Evolutionary conservation across 35 echinoderm and acorn worm species (phyloP).

Genomic region (Diadema setosum): DNA sequence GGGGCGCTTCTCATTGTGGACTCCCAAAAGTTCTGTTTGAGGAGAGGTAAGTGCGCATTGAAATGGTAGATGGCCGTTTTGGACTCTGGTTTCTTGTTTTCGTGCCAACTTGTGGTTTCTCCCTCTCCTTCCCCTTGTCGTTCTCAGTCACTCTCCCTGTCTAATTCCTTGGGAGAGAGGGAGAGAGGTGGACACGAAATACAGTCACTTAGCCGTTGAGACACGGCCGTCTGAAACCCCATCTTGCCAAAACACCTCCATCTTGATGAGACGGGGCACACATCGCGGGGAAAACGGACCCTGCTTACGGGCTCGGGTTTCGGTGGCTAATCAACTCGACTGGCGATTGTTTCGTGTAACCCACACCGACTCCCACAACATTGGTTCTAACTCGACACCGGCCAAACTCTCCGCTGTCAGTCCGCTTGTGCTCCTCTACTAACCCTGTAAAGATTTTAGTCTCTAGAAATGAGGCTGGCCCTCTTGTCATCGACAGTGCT

Average conservation of each 20-base stretch:
- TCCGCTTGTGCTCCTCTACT: not conserved
- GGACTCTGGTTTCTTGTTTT: slow-evolving; percentile 11
- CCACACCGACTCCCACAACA: slow-evolving; percentile 19
- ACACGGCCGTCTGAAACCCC: slow-evolving; percentile 18
- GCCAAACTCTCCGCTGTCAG: not conserved
- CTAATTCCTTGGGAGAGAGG: not conserved
- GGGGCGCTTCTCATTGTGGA: not conserved
- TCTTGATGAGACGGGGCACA: slow-evolving; percentile 6
- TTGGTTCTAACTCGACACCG: slow-evolving; percentile 24
- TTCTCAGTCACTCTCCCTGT: not conserved
- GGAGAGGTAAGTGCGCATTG: not conserved
- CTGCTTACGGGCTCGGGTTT: not conserved
- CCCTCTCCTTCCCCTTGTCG: not conserved
- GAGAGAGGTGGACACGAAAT: slow-evolving; percentile 15
- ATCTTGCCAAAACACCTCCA: slow-evolving; percentile 22
- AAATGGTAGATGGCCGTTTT: not conserved
- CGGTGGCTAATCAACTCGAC: slow-evolving; percentile 30
- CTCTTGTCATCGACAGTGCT: too few species aligned
- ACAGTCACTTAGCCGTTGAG: slow-evolving; percentile 20
- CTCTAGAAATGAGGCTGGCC: not conserved
- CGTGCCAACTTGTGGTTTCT: slow-evolving; percentile 6
- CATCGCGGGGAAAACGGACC: slow-evolving; percentile 26
- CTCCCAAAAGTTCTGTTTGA: not conserved
- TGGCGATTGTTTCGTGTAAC: slow-evolving; percentile 31
- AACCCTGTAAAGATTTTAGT: not conserved